phyloP scores from a whole-genome alignment of 2,888 invertebrate genomes.

The Netelia virgata region DNA sequence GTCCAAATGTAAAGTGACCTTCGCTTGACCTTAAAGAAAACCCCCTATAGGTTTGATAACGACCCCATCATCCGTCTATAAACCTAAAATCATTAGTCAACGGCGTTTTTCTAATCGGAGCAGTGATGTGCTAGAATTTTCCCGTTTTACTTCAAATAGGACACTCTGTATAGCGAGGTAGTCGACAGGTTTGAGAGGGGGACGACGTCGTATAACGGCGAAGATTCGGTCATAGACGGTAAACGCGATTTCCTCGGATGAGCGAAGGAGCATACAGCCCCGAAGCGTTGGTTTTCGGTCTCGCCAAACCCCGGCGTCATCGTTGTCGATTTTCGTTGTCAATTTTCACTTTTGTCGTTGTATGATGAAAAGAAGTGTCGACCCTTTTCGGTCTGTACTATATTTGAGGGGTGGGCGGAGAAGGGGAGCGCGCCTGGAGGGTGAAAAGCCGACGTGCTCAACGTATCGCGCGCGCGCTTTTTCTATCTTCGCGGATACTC shows the following conservation, averaged over 20 bases:
- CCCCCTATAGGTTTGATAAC: no score
- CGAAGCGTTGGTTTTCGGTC: slow-evolving; percentile 41
- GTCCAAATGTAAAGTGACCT: no score
- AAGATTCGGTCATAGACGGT: slow-evolving; percentile 60
- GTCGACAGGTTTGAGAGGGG: slow-evolving; percentile 14
- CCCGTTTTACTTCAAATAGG: no score
- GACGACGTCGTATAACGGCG: background rate
- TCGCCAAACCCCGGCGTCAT: slow-evolving; percentile 16
- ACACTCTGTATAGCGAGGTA: no score
- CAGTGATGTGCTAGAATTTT: no score
- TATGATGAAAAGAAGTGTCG: slow-evolving; percentile 50
- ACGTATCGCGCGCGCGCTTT: slow-evolving; percentile 46
- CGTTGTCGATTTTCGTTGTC: slow-evolving; percentile 13
- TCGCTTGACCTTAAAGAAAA: no score
- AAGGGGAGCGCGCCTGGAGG: slow-evolving; percentile 49
- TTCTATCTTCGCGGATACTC: no score
- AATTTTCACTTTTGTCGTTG: slow-evolving; percentile 40
- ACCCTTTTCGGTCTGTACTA: slow-evolving; percentile 54
- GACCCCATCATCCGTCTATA: no score
- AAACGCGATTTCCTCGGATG: slow-evolving; percentile 61
- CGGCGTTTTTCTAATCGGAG: no score
- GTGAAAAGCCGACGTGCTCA: slow-evolving; percentile 53
- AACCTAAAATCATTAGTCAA: no score
- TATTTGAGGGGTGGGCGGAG: background rate
- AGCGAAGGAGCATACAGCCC: slow-evolving; percentile 53